Evolutionary conservation across 2,797 vertebrate genomes (phyloP), one percentile per base, ranked within the genome.

Genomic region (Acanthurus tractus): DNA sequence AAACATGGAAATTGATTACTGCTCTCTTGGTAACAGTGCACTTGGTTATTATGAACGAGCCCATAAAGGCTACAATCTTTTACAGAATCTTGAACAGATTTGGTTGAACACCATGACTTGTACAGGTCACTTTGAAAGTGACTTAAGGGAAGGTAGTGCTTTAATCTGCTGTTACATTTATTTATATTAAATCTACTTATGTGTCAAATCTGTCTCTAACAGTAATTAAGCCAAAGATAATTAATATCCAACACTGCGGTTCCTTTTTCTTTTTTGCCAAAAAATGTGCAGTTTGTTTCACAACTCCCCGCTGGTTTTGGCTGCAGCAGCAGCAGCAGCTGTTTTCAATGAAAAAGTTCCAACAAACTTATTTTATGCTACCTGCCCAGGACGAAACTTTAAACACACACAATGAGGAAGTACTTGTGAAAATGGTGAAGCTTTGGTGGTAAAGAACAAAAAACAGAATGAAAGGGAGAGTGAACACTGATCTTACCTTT

Each of bases 21-120:
- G 84, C 81, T 85, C 85, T 71, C 79, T 82, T 29, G 63, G 76
- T 91, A 93, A 92, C 78, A 81, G 81, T 85, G 84, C 88, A 88
- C 89, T 88, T 90, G 90, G 88, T 93, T 91, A 93, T 92, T 92
- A 86, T 90, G 89, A 93, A 93, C 82, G 77, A 91, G 85, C 74
- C 86, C 78, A 78, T 92, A 90, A 93, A 86, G 74, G 79, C 71
- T 85, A 83, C 72, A 81, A 76, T 84, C 86, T 90, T 93, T 92
- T 78, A 92, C 83, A 87, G 85, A 86, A 89, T 88, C 82, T 93
- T 89, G 90, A 89, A 86, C 49, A 63, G 81, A 86, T 81, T 65
- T 83, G 78, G 74, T 83, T 64, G 86, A 85, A 82, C 66, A 78
- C 64, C 40, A 38, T 79, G 82, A 89, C 88, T 81, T 74, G 67